Evolutionary conservation across 30 jellyfish, hydroid and myxozoan genomes (phyloP), one percentile per base, ranked within the genome.

Genomic region (Sanderia malayensis): DNA sequence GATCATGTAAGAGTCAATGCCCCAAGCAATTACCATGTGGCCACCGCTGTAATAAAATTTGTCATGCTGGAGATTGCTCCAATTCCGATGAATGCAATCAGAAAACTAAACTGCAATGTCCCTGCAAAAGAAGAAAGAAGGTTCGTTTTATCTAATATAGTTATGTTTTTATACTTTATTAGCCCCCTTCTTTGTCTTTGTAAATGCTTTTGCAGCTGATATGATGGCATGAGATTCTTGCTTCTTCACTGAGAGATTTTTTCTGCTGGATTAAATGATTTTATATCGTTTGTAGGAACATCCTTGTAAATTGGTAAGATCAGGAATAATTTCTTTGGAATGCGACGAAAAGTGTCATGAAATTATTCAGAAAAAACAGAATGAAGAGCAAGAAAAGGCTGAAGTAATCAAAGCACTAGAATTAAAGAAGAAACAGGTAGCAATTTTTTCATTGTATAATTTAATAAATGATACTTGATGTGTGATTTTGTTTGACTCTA

Each of bases 301-400:
- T 21, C 88, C 93, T 9, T 88, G 97, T 73, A 33, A 17, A 23
- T 70, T 26, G 23, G 58, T 49, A 4, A 61, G 34, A 23, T 67
- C 81, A 13, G 87, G 76, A 15, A 63, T 26, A 18, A 64, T 34
- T 13, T n/a, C 47, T 37, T 27, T 88, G 13, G 88, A 57, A 49
- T 88, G 97, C 55, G 97, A 88, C 59, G 97, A 75, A 32, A 74
- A 73, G 66, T 88, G 97, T 55, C 29, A 58, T 65, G 95, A 80
- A 44, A 26, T 64, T 25, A 46, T 20, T 27, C 74, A 49, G 24
- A 70, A 74, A 58, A 71, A 49, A 52, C 63, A 46, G 20, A 67
- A 68, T n/a, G 93, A 73, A 20, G 67, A 74, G 27, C 74, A 81
- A 34, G 75, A 67, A 45, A 23, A 33, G 27, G 86, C 69, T 19